Base-by-base conservation (phyloP, 2,113 vertebrate genomes). In the Agapornis roseicollis region DNA sequence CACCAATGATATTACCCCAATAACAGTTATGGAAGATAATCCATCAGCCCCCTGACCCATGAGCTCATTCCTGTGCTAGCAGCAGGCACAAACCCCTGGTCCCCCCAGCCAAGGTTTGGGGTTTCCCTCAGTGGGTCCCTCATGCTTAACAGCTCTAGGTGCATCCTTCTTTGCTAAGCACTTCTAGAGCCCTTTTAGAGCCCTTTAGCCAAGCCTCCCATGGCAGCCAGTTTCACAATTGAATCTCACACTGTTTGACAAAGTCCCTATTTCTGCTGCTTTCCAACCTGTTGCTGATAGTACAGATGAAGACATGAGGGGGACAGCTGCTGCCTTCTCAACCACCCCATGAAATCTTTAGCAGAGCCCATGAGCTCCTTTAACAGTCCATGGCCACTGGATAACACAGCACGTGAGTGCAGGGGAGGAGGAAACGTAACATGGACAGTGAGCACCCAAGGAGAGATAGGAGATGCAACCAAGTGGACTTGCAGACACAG, bases 1-100 rank as follows among this genome's bases (percentile, higher is more conserved):
- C 23, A 41, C 11, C 2, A 6, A 33, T 15, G 27, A 4, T 1
- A 27, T 13, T 73, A 11, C 9, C 50, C 42, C 18, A 3, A 3
- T 9, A 35, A 47, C 17, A 47, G 29, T 13, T 7, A 10, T 1
- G 55, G 50, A 61, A 50, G 46, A 28, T 8, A 41, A 92, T 7
- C 9, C 29, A 58, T 35, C 33, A 58, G 33, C 13, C 22, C n/a
- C 3, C 1, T 11, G 16, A 47, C 37, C 19, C 90, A 35, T 2
- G 3, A 35, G 55, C 1, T 24, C 25, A 58, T 64, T 69, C 55
- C 64, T 53, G 47, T 17, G 60, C 23, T 91, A 85, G 64, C 17
- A 78, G 70, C 37, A 69, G 55, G 13, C 78, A 18, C 29, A 56
- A 78, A 78, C 0, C 37, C 41, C 31, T 33, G n/a, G 17, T 42